Percentiles rank a stretch among this genome's conserved stretches.
These are phyloP conservation scores for Rhinatrema bivittatum DNA, from an alignment of 2,797 vertebrate genomes.

Conservation along the genomic window DNA sequence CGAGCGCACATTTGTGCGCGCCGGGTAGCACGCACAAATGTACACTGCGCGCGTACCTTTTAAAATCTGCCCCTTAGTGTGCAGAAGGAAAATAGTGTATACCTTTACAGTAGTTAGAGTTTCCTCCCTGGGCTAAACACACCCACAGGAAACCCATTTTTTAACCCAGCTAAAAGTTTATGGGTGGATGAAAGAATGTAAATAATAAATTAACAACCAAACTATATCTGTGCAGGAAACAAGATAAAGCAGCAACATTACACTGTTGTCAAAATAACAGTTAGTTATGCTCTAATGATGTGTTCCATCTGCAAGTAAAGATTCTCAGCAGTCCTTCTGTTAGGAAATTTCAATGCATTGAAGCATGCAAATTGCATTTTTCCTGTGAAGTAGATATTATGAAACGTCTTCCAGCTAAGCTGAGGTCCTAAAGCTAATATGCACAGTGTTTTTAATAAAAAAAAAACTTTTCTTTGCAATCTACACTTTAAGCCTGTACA, in stretches of 20 bases:
- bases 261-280: not conserved
- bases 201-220: not conserved
- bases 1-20: no score
- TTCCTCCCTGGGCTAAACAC: conserved; percentile 2
- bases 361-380: conserved; percentile 3
- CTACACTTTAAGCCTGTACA: not conserved
- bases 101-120: no score
- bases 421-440: conserved; percentile 3
- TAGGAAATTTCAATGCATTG: not conserved
- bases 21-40: no score
- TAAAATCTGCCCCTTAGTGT: no score
- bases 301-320: not conserved
- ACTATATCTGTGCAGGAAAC: not conserved
- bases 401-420: not conserved
- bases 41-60: no score
- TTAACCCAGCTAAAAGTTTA: no score
- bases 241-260: not conserved
- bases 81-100: no score
- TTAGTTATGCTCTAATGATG: not conserved
- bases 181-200: no score
- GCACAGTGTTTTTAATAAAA: not conserved
- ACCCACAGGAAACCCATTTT: not conserved
- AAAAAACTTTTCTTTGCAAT: not conserved
- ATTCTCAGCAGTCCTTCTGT: not conserved
- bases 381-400: not conserved